Base-by-base conservation (phyloP, 2,888 invertebrate species). In the Rotaria magnacalcarata region DNA sequence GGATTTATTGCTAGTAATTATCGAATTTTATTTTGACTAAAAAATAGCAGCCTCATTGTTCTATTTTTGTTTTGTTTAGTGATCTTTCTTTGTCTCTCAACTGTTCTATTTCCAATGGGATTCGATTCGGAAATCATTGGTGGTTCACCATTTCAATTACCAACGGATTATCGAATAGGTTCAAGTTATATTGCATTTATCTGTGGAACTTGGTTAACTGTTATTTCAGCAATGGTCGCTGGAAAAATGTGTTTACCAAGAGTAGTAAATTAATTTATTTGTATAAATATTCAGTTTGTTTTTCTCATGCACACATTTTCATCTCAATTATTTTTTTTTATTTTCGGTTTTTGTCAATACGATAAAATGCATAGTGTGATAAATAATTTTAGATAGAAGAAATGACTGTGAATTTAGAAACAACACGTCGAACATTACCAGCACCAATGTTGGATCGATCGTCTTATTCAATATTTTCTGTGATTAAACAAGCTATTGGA, bases 401-500 rank as follows among this genome's bases (percentile, higher is more conserved):
- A 21, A 80, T 80, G 75, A 8, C 75, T 10, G 47, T 80, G 7
- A 47, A 80, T 47, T 47, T 47, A 43, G 21, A 2, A 47, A 24
- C 75, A 47, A 2, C 43, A 47, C 75, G 75, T 43, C 75, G 75
- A 11, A 47, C 24, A 24, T 47, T 80, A n/a, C 75, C 75, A 10
- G 41, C 43, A 24, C 43, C 47, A 0, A 80, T 80, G 75, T 10
- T 80, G 7, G 75, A 80, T 80, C 75, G 75, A 41, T 80, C 75
- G 21, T 41, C 75, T 43, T 80, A 47, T 80, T 80, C 75, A 24
- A 80, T 80, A 47, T 80, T 43, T 43, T 47, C 75, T 24, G 75
- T 80, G 8, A 80, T 80, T 47, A 80, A 80, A 80, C 47, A 43
- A 47, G 41, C 43, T 0, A 95, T 95, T 86, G 95, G 95, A 88